Conservation (phyloP, 2,888 invertebrate species). For the Dryococelus australis region DNA sequence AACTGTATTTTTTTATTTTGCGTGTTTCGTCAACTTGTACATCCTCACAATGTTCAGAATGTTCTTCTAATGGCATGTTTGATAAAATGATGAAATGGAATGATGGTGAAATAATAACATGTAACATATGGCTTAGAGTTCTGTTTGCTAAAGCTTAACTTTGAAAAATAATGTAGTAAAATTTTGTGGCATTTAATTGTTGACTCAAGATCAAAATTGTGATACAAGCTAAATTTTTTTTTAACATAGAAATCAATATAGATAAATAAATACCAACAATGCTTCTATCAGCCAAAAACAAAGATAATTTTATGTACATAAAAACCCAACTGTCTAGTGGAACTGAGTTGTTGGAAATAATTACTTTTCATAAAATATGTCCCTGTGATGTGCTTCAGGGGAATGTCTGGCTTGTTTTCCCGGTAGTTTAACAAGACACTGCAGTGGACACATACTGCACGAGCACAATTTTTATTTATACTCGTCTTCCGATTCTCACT, state of each 20-base stretch:
- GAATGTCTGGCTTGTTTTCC: not conserved
- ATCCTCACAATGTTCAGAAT: not conserved
- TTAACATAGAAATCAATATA: not conserved
- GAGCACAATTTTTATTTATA: not conserved
- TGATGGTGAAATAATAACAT: not conserved
- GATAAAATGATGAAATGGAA: not conserved
- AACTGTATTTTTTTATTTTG: not conserved
- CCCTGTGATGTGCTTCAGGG: not conserved
- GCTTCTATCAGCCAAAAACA: not conserved
- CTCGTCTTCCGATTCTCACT: conserved; percentile 48
- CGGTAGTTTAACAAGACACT: not conserved
- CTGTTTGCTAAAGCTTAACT: not conserved
- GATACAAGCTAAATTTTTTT: not conserved
- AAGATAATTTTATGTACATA: conserved; percentile 3
- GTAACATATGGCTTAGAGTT: not conserved
- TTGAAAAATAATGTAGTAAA: not conserved
- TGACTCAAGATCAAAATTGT: not conserved
- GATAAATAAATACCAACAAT: conserved; percentile 9
- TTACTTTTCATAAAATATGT: not conserved
- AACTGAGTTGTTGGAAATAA: not conserved
- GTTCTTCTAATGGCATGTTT: not conserved
- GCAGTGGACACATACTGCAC: not conserved
- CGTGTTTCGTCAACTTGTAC: not conserved
- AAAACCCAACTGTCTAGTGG: too few relatives aligned
- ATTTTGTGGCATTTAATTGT: not conserved